phyloP scores from a whole-genome alignment of 2,797 vertebrate genomes.

The Menidia menidia region DNA sequence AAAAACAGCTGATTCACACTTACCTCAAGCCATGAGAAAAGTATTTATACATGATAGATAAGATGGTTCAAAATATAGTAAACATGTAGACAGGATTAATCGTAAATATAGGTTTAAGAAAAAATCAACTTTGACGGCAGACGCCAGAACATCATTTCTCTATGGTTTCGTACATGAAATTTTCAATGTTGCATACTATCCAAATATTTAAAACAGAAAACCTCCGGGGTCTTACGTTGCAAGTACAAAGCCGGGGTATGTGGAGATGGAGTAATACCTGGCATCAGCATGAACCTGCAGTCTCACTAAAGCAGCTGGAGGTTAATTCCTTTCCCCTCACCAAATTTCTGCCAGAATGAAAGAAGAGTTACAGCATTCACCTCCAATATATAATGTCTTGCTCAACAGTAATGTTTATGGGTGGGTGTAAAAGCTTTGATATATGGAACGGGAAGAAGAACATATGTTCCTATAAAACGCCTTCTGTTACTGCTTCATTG shows the following conservation, averaged over 20 bases:
- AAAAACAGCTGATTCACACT: neutral
- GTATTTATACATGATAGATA: neutral
- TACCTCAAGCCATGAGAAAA: constrained; percentile 1
- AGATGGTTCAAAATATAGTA: neutral
- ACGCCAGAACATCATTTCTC: neutral
- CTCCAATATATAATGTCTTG: constrained; percentile 69
- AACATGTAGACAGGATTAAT: neutral
- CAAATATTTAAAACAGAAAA: neutral
- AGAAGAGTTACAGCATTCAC: constrained; percentile 42
- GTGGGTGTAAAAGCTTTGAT: constrained; percentile 77
- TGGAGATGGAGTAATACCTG: constrained; percentile 30
- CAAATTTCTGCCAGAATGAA: constrained; percentile 55
- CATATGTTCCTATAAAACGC: constrained; percentile 85
- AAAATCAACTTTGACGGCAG: neutral
- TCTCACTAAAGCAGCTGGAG: constrained; percentile 35
- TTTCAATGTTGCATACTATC: neutral
- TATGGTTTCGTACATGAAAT: neutral
- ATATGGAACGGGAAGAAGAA: constrained; percentile 75
- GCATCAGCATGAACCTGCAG: constrained; percentile 26
- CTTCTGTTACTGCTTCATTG: constrained; percentile 78
- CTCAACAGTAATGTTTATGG: constrained; percentile 78
- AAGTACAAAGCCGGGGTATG: constrained; percentile 2
- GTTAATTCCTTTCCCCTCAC: constrained; percentile 58
- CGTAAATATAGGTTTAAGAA: neutral
- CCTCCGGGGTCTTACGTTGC: neutral